These are phyloP conservation scores for Rana temporaria DNA, from an alignment of 2,113 vertebrate species.

Conservation along the genomic window DNA sequence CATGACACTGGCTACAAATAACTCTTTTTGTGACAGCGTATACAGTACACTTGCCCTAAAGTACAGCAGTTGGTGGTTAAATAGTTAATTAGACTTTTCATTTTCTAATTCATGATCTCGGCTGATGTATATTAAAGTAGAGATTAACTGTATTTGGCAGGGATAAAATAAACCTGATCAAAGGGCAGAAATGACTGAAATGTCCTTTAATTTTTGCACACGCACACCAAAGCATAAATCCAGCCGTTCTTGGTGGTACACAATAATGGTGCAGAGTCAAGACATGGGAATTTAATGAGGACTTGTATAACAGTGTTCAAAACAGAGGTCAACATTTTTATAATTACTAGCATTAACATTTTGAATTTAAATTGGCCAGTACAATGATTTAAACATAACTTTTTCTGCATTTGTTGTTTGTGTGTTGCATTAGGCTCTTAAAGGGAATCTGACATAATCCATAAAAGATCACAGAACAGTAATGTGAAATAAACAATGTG, in stretches of 20 bases:
- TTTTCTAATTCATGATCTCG: neutral
- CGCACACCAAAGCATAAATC: neutral
- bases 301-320: neutral
- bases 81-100: conserved; percentile 1
- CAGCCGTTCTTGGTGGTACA: conserved; percentile 11
- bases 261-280: neutral
- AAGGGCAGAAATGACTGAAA: conserved; percentile 19
- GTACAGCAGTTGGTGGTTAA: too few species aligned
- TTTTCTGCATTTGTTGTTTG: too few species aligned
- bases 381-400: too few species aligned
- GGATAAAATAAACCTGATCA: conserved; percentile 2
- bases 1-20: too few species aligned
- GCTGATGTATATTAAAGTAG: conserved; percentile 24
- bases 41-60: too few species aligned
- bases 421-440: too few species aligned
- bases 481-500: too few species aligned
- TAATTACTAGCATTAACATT: neutral
- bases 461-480: too few species aligned
- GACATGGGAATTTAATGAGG: neutral
- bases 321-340: neutral
- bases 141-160: conserved; percentile 40
- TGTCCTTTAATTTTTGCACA: conserved; percentile 7
- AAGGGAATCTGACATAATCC: too few species aligned
- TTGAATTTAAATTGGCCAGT: too few species aligned
- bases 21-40: too few species aligned